phyloP scores from a whole-genome alignment of 1,140 invertebrate genomes.

The Bombus haemorrhoidalis region DNA sequence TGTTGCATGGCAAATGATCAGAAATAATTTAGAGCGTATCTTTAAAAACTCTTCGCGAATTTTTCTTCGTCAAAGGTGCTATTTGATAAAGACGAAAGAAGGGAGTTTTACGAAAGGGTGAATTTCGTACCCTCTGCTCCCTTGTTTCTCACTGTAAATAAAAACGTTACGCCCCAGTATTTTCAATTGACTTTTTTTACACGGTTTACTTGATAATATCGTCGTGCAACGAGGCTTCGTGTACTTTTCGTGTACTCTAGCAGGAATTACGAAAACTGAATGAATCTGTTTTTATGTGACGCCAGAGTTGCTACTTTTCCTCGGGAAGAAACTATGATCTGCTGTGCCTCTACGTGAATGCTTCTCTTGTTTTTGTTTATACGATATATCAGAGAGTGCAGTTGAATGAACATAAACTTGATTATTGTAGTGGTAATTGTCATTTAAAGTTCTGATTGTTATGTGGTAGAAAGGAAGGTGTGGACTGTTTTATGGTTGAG shows the following conservation, averaged over 20 bases:
- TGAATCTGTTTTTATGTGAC: not conserved
- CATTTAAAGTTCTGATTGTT: not conserved
- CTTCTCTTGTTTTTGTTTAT: not conserved
- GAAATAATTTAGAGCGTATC: too few relatives aligned
- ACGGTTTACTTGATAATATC: not conserved
- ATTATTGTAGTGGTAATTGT: too few relatives aligned
- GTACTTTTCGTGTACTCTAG: slow-evolving; percentile 9
- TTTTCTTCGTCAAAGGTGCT: too few relatives aligned
- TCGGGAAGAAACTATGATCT: not conserved
- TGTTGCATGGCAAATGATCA: too few relatives aligned
- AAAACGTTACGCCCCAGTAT: too few relatives aligned
- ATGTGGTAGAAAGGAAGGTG: not conserved
- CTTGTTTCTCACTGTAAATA: not conserved
- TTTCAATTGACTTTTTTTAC: not conserved
- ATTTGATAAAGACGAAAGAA: too few relatives aligned
- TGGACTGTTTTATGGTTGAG: not conserved
- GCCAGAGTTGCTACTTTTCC: not conserved
- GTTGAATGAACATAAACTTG: not conserved
- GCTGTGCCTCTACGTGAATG: not conserved
- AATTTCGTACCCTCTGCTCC: too few relatives aligned
- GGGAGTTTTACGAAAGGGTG: too few relatives aligned
- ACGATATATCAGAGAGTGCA: not conserved
- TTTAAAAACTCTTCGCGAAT: too few relatives aligned
- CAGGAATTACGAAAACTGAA: not conserved
- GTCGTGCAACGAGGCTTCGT: not conserved